Base-by-base conservation (phyloP, 2,888 invertebrate genomes). In the Ormyrus thymus region DNA sequence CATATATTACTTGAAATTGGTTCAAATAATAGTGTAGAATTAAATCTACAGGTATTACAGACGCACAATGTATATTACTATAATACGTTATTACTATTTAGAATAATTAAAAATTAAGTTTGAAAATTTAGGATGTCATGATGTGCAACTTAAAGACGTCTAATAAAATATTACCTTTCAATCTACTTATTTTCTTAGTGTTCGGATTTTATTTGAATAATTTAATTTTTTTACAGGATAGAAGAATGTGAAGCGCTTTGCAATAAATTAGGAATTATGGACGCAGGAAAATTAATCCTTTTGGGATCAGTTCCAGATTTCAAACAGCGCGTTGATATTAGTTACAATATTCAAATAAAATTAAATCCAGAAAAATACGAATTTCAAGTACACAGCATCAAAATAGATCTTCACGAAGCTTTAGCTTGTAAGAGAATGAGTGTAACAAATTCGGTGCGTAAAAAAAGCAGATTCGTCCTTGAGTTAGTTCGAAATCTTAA, bases 241-340 rank as follows among this genome's bases (percentile, higher is more conserved):
- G 96, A 96, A 88, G 96, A 97, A 91, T 96, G 96, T 91, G 96
- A 97, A 87, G 94, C 94, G 48, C 92, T 96, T 45, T 96, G 96
- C 88, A 92, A 93, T 73, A 92, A 95, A 78, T 90, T 97, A 82
- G 95, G 94, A 0, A 95, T 97, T 78, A 94, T 97, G 95, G 93
- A 93, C 0, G 91, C 91, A 81, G 96, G 97, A 0, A 91, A 92
- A 85, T 91, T 96, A 84, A 92, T 93, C 82, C 96, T 96, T 86
- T 91, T 96, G 62, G 96, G 96, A 74, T 92, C 93, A 80, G 93
- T 94, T 81, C 93, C 94, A 81, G 94, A 93, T 81, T 91, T 97
- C 83, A 95, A 96, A 85, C 92, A 93, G 75, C 92, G 92, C 75
- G 94, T 93, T 88, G 94, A 94, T 4, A 91, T 92, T 78, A 96